A percentile compares a stretch with the other conserved stretches of the same genome.
phyloP scores from a whole-genome alignment of 2,113 vertebrate genomes.

The human region GRCh38 chr13:88907001-88907500 shows the following conservation, averaged over 20 bases:
- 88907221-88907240: not conserved
- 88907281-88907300: not conserved
- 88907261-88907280: not conserved
- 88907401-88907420: too few relatives aligned
- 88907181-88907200: not conserved
- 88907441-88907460: not conserved
- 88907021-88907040: not conserved
- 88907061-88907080: not conserved
- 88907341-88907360: not conserved
- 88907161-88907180: not conserved
- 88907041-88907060: rapidly evolving
- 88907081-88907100: not conserved
- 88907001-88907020: not conserved
- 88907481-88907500: not conserved
- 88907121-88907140: not conserved
- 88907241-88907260: not conserved
- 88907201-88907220: not conserved
- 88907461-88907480: not conserved
- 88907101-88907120: not conserved
- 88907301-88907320: not conserved
- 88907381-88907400: not conserved
- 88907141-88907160: not conserved
- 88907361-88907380: not conserved
- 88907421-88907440: not conserved
- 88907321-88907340: not conserved